A percentile compares a stretch with the other conserved stretches of the same genome.
Conservation (phyloP, 2,113 vertebrate genomes). For the Callaeas wilsoni region DNA sequence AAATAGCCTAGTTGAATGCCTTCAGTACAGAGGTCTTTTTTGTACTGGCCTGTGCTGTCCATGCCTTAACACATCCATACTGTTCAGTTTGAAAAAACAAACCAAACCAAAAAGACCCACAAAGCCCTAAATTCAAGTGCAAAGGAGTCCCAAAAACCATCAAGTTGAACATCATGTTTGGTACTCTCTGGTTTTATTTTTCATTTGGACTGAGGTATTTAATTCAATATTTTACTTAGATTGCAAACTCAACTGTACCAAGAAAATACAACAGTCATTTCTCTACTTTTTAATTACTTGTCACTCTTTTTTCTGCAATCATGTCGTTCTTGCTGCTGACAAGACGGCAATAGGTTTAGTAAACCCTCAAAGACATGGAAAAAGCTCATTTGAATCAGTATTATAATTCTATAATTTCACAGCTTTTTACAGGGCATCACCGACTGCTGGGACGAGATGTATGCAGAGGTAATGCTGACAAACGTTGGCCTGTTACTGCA, state of each 20-base stretch:
- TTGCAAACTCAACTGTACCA: background rate
- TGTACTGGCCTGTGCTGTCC: background rate
- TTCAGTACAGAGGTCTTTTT: background rate
- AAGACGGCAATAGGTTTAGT: background rate
- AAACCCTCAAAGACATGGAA: background rate
- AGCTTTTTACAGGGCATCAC: background rate
- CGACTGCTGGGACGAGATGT: background rate
- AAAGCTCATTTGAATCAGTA: background rate
- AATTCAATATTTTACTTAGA: background rate
- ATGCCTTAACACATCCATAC: background rate
- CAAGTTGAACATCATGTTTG: background rate
- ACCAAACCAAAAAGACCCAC: background rate
- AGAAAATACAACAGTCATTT: background rate
- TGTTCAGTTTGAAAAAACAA: background rate
- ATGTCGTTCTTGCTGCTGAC: background rate
- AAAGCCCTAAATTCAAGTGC: background rate
- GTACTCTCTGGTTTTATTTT: background rate
- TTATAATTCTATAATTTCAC: slow-evolving; percentile 9
- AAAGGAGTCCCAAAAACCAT: background rate
- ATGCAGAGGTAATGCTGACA: background rate
- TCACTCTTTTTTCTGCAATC: background rate
- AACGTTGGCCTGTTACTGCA: background rate
- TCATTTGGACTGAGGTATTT: background rate
- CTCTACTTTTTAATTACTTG: background rate
- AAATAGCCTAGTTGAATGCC: background rate